A percentile compares a stretch with the other conserved stretches of the same genome.
These are phyloP conservation scores for Eudasyphora cyanicolor DNA, from an alignment of 2,888 invertebrate genomes.

Conservation along the genomic window DNA sequence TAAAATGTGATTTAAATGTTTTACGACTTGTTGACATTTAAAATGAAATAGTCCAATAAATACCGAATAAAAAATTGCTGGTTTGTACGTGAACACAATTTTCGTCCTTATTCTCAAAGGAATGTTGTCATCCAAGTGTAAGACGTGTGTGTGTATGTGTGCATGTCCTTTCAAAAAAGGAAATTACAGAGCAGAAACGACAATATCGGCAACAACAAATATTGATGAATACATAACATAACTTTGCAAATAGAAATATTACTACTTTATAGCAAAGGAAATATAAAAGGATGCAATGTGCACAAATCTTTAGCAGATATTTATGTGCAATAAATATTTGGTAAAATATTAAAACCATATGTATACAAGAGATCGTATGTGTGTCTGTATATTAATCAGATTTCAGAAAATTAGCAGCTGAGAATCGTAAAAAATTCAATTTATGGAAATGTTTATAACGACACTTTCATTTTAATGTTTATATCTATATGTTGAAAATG, in stretches of 20 bases:
- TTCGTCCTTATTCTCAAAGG: background rate
- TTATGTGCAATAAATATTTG: constrained; percentile 12
- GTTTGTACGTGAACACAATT: constrained; percentile 2
- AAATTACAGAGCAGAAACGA: background rate
- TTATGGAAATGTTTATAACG: too few relatives aligned
- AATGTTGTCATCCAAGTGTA: background rate
- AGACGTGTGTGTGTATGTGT: background rate
- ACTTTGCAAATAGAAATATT: constrained; percentile 3
- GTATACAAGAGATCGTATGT: too few relatives aligned
- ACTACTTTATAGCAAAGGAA: background rate
- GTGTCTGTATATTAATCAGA: too few relatives aligned
- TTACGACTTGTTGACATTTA: constrained; percentile 46
- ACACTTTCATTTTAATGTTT: too few relatives aligned
- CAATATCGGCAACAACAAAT: background rate
- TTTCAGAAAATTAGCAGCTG: too few relatives aligned
- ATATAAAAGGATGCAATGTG: background rate
- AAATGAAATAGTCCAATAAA: constrained; percentile 41
- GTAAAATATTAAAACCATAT: too few relatives aligned
- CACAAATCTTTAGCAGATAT: background rate
- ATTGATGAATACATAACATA: constrained; percentile 1
- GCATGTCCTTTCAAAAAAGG: constrained; percentile 17
- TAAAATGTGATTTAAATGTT: constrained; percentile 45
- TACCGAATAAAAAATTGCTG: background rate
- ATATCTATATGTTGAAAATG: too few relatives aligned
- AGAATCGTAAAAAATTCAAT: too few relatives aligned